Conservation (phyloP, 2,888 invertebrate species). For the Lycocerus yunnanus region DNA sequence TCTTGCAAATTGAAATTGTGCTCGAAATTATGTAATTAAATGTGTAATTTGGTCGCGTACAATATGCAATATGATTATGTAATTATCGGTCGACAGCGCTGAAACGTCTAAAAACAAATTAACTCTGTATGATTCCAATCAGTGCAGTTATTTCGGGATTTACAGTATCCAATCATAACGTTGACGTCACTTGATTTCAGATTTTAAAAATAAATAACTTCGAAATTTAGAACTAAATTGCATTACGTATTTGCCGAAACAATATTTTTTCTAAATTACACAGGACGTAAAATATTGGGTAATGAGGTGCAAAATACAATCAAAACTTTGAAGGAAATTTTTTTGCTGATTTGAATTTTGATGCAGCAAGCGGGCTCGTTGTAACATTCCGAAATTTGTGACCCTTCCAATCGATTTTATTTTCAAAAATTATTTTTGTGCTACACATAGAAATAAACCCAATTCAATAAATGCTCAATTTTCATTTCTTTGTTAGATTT, state of each 20-base stretch:
- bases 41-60: background rate
- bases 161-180: conserved; percentile 29
- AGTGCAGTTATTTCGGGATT: conserved; percentile 29
- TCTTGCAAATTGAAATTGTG: background rate
- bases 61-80: background rate
- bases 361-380: background rate
- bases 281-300: background rate
- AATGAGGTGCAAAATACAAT: background rate
- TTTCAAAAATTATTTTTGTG: background rate
- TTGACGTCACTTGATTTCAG: conserved; percentile 30
- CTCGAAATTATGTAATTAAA: background rate
- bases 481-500: background rate
- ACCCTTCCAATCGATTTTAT: background rate
- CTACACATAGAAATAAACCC: background rate
- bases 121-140: conserved; percentile 34
- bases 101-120: conserved; percentile 33
- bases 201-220: conserved; percentile 17
- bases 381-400: background rate
- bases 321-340: background rate
- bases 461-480: background rate
- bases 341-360: background rate
- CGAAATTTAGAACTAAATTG: conserved; percentile 16
- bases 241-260: background rate
- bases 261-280: background rate
- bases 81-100: background rate